Base-by-base conservation (phyloP, 2,113 vertebrate genomes). In the Heterochromis multidens region DNA sequence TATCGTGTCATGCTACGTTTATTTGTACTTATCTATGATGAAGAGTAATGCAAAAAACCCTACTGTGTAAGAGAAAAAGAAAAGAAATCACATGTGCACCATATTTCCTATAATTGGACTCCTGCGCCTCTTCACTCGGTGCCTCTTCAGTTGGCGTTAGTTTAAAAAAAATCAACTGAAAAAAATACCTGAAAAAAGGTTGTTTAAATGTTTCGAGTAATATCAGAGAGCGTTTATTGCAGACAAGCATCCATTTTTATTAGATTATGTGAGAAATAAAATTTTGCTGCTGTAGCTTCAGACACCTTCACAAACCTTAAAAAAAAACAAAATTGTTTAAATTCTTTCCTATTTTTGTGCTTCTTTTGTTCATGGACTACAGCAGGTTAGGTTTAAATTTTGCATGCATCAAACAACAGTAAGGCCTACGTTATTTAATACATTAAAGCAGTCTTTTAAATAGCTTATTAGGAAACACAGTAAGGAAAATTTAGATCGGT, bases 81-180 rank as follows among this genome's bases (percentile, higher is more conserved):
- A 23, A 63, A 63, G 13, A 27, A 37, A 19, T 85, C 87, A 87
- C 88, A 93, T 81, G 90, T 95, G 93, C 87, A 88, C 78, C 83
- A 88, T 79, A 27, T 93, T 91, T 88, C 83, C 77, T 77, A 88
- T 90, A 90, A 94, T 89, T 94, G 87, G 84, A 82, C 81, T 74
- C 29, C 23, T 83, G 84, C 57, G 58, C 58, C 58, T 80, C 86
- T 84, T 52, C 46, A 46, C 27, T 10, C 5, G 21, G 21, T 14
- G 21, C 33, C 35, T 70, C 65, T 46, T 49, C 65, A 72, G 23
- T n/a, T 77, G 35, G 33, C 8, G 56, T 10, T 21, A 14, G 14
- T 29, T 12, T 4, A 1, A 59, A 63, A 65, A 57, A 79, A 86
- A 78, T 7, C 2, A 21, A 8, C 16, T 19, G 19, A 63, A 52